Evolutionary conservation across 2,797 vertebrate genomes (phyloP), one percentile per base, ranked within the genome.

Genomic region (Enteromius paludinosus): DNA sequence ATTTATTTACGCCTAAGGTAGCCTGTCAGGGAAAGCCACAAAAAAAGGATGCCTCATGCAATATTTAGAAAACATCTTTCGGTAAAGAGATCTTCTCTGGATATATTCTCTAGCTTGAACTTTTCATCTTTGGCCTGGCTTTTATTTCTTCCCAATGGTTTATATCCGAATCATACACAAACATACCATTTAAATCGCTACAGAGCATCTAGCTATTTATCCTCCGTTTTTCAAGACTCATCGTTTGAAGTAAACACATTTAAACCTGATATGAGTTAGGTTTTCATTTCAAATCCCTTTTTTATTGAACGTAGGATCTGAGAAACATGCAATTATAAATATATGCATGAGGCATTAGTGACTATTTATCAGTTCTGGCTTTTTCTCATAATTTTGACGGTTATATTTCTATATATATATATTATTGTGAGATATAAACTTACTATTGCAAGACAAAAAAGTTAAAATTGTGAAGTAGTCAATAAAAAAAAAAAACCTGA

Each of bases 221-320:
- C 35, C 85, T 89, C 74, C 59, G 69, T 79, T 61, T 85, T 65
- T 87, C 78, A 88, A 81, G 65, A 35, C 49, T 62, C 56, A 79
- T 83, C 78, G 86, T 91, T 93, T 87, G 93, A 93, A 41, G 49
- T 38, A 9, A 54, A 54, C 41, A 28, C 41, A 49, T 49, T 71
- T 49, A 71, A 30, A 20, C 15, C 83, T 87, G 90, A 87, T 76
- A 87, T 80, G 88, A 88, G 47, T 56, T 70, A 70, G 65, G 84
- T 87, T 87, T 88, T 87, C 90, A 62, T 54, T 74, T 88, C 83
- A 86, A 74, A 84, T n/a, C 17, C 87, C 79, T 28, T 30, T 2
- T 5, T 71, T 81, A 65, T 86, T 7, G 10, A 59, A 59, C 4
- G 1, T 66, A 81, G 79, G 20, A 86, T 43, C 23, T 28, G 17